These are phyloP conservation scores for Serranus cabrilla DNA, from an alignment of 2,797 vertebrate genomes.

Conservation along the genomic window DNA sequence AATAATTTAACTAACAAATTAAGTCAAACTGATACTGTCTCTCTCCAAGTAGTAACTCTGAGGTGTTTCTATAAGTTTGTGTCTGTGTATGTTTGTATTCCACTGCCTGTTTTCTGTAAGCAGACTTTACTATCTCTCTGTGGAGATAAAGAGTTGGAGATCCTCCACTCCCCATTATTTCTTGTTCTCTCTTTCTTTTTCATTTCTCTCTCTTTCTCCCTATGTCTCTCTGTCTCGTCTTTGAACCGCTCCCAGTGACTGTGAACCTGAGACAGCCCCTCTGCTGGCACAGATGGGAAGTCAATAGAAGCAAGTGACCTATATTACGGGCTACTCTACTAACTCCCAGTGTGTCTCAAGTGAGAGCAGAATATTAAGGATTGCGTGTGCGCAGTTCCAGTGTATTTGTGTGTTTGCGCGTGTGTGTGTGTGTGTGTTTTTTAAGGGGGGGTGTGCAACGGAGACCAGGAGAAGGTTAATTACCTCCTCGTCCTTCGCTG, in stretches of 20 bases:
- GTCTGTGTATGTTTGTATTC: constrained; percentile 21
- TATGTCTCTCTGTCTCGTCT: constrained; percentile 65
- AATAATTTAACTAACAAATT: background rate
- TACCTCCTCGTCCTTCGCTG: constrained; percentile 99
- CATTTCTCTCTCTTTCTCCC: constrained; percentile 32
- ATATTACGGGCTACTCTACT: constrained; percentile 81
- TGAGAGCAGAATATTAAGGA: constrained; percentile 79
- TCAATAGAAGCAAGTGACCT: constrained; percentile 87
- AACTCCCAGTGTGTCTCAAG: constrained; percentile 77
- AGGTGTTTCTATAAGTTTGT: constrained; percentile 15
- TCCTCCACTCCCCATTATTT: constrained; percentile 26
- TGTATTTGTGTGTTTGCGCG: constrained; percentile 69
- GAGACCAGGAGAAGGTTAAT: constrained; percentile 86
- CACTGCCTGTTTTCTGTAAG: constrained; percentile 20
- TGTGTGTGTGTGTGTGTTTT: constrained; percentile 55
- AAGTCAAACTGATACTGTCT: constrained; percentile 14
- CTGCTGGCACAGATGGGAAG: constrained; percentile 84
- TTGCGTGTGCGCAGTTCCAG: constrained; percentile 55
- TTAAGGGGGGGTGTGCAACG: constrained; percentile 53
- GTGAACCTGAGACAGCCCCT: constrained; percentile 77
- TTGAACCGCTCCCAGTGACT: constrained; percentile 78
- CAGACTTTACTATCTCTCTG: constrained; percentile 32
- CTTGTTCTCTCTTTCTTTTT: constrained; percentile 10
- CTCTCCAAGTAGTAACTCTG: background rate
- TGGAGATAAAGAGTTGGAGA: constrained; percentile 22